Percentiles rank a stretch among this genome's conserved stretches.
phyloP scores from a whole-genome alignment of 2,113 vertebrate genomes.

The Miniopterus natalensis region DNA sequence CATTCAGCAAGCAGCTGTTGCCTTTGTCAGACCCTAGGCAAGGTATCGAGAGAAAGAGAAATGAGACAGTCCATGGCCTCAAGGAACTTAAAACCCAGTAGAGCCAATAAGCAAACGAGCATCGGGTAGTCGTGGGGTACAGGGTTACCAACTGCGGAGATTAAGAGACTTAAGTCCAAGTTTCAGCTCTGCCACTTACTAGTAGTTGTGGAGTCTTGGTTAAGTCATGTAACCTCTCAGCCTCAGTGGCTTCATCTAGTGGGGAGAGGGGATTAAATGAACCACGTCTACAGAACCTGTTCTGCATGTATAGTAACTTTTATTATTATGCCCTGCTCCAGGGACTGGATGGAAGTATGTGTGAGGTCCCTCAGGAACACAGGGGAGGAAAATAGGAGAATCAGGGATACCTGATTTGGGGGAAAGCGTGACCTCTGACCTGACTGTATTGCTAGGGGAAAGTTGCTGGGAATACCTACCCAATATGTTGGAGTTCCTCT shows the following conservation, averaged over 20 bases:
- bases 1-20: neutral
- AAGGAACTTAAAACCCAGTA: neutral
- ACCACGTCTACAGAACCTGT: neutral
- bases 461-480: neutral
- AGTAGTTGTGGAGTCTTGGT: neutral
- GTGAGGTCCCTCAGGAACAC: neutral
- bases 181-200: neutral
- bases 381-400: neutral
- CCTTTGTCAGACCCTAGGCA: neutral
- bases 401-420: neutral
- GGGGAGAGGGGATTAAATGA: neutral
- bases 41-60: constrained; percentile 2
- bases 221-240: neutral
- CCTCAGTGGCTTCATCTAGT: neutral
- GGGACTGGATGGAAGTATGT: neutral
- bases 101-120: neutral
- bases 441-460: neutral
- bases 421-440: neutral
- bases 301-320: neutral
- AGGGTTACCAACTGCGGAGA: no score
- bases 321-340: neutral
- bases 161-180: neutral
- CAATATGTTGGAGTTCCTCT: neutral
- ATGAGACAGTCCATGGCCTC: neutral
- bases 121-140: neutral